These are phyloP conservation scores for Temnothorax curvispinosus DNA, from an alignment of 1,140 invertebrate species.

Conservation along the genomic window DNA sequence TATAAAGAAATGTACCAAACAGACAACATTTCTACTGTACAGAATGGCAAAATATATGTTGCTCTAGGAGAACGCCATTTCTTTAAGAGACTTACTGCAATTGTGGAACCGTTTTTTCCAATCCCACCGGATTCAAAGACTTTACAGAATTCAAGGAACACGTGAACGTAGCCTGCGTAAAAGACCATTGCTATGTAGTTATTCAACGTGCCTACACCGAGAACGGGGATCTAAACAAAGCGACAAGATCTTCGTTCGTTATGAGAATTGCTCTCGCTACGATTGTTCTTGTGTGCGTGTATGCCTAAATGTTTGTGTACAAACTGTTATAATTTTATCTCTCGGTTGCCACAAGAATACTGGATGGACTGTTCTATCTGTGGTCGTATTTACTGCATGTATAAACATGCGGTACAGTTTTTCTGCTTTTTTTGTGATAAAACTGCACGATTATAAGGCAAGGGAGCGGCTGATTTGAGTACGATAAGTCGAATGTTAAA, in stretches of 20 bases:
- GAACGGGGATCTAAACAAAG: slow-evolving; percentile 87
- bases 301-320: not conserved
- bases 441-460: slow-evolving; percentile 1
- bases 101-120: slow-evolving; percentile 97
- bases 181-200: slow-evolving; percentile 87
- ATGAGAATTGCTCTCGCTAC: slow-evolving; percentile 49
- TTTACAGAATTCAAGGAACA: slow-evolving; percentile 89
- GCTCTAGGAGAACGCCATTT: slow-evolving; percentile 31
- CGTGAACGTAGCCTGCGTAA: slow-evolving; percentile 88
- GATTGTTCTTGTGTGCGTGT: slow-evolving; percentile 16
- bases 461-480: slow-evolving; percentile 54
- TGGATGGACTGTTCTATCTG: slow-evolving; percentile 63
- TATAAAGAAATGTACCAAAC: slow-evolving; percentile 44
- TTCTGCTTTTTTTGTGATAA: slow-evolving; percentile 12
- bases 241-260: slow-evolving; percentile 69
- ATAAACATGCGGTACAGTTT: slow-evolving; percentile 28
- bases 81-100: slow-evolving; percentile 91
- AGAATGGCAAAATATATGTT: slow-evolving; percentile 56
- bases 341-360: not conserved
- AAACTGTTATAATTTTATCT: slow-evolving; percentile 13
- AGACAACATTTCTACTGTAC: slow-evolving; percentile 55
- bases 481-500: not conserved
- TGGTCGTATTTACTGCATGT: slow-evolving; percentile 43
- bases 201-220: slow-evolving; percentile 86
- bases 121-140: slow-evolving; percentile 91